phyloP scores from a whole-genome alignment of 1,140 invertebrate species.

The Lanistes nyassanus region DNA sequence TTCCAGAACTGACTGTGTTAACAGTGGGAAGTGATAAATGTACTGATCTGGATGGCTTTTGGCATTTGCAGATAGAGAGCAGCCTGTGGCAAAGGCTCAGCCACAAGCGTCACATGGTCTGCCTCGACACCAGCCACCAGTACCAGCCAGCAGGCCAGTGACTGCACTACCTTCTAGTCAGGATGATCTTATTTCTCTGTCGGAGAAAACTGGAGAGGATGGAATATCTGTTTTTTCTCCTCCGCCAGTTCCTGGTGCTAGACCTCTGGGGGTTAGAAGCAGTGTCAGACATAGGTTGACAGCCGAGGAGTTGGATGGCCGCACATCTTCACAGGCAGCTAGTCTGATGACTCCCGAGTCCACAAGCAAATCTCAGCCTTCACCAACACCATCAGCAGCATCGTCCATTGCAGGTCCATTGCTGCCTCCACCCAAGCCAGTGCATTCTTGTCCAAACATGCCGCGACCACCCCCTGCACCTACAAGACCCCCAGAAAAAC shows the following conservation, averaged over 20 bases:
- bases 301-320: too few relatives aligned
- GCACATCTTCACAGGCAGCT: background rate
- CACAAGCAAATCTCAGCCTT: background rate
- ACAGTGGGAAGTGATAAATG: too few relatives aligned
- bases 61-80: too few relatives aligned
- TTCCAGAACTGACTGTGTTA: too few relatives aligned
- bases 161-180: background rate
- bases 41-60: too few relatives aligned
- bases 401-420: too few relatives aligned
- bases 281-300: too few relatives aligned
- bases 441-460: too few relatives aligned
- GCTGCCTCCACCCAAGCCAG: too few relatives aligned
- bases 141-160: background rate
- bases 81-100: too few relatives aligned
- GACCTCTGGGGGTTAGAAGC: background rate
- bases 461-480: too few relatives aligned
- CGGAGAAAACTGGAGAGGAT: background rate
- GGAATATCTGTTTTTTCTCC: background rate
- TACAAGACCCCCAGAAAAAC: too few relatives aligned
- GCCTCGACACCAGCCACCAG: background rate
- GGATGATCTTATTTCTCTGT: background rate
- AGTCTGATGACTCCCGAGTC: background rate
- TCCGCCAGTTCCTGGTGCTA: conserved; percentile 12
- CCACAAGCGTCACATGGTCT: background rate
- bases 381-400: background rate